Percentiles rank a stretch among this genome's conserved stretches.
These are phyloP conservation scores for Acanthis flammea DNA, from an alignment of 2,797 vertebrate species.

Conservation along the genomic window DNA sequence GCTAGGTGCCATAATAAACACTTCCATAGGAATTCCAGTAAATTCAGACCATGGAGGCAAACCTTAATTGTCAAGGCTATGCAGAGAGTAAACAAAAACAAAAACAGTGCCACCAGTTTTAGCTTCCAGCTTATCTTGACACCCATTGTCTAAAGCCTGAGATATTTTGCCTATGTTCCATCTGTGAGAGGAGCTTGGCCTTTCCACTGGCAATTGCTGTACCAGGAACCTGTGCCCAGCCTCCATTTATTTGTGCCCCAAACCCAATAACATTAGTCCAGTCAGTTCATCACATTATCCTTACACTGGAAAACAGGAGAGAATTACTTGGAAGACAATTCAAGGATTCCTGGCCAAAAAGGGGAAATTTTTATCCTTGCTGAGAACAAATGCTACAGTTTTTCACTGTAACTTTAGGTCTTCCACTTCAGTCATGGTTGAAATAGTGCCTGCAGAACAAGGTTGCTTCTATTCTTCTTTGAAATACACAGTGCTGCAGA, in stretches of 20 bases:
- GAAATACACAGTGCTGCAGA: not conserved
- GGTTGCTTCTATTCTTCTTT: not conserved
- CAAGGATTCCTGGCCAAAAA: not conserved
- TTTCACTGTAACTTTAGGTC: not conserved
- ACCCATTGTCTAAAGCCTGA: not conserved
- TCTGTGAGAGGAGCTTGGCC: not conserved
- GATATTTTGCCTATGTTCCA: not conserved
- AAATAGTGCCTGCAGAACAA: not conserved
- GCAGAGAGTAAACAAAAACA: not conserved
- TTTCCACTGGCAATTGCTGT: not conserved
- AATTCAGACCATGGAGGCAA: not conserved
- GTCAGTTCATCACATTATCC: not conserved
- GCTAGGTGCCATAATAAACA: not conserved
- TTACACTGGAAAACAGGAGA: not conserved
- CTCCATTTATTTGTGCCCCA: not conserved
- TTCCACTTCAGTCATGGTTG: not conserved
- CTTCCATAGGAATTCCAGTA: not conserved
- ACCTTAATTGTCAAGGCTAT: not conserved
- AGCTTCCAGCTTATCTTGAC: not conserved
- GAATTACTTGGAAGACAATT: not conserved
- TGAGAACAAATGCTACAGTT: not conserved
- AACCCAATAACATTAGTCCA: not conserved
- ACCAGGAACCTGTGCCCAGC: not conserved
- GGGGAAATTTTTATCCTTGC: not conserved
- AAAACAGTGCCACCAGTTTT: not conserved